phyloP scores from a whole-genome alignment of 2,797 vertebrate genomes.

The Zalophus californianus region DNA sequence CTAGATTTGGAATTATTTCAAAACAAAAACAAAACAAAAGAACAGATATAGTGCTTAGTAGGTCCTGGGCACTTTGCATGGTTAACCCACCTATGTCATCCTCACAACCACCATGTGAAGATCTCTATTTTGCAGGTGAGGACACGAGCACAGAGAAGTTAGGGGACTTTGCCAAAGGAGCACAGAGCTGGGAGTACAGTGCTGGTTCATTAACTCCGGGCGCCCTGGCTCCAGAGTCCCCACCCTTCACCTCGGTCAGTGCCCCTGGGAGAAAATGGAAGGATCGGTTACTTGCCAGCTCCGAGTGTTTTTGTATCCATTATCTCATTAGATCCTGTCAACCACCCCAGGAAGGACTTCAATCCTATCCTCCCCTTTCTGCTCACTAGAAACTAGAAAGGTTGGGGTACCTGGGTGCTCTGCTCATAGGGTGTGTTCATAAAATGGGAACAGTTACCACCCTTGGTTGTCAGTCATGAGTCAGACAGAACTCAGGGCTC shows the following conservation, averaged over 20 bases:
- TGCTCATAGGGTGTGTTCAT: neutral
- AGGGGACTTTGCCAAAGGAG: neutral
- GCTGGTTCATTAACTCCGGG: neutral
- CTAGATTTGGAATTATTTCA: neutral
- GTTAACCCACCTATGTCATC: neutral
- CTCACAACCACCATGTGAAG: neutral
- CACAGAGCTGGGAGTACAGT: neutral
- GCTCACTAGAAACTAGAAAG: slow-evolving; percentile 23
- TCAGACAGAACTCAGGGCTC: neutral
- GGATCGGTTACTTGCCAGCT: neutral
- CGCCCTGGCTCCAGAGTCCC: neutral
- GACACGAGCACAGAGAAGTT: slow-evolving; percentile 9
- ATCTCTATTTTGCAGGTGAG: neutral
- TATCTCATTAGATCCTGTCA: neutral
- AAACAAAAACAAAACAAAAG: neutral
- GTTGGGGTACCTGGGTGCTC: neutral
- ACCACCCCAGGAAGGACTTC: neutral
- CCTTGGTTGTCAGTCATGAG: neutral
- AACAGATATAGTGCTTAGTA: neutral
- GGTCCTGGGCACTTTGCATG: neutral
- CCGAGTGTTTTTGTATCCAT: slow-evolving; percentile 13
- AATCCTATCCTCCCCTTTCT: neutral
- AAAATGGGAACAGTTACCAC: neutral
- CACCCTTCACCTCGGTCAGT: neutral
- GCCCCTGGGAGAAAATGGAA: neutral